Evolutionary conservation across 2,797 vertebrate species (phyloP).

Genomic region (Peromyscus attwateri): DNA sequence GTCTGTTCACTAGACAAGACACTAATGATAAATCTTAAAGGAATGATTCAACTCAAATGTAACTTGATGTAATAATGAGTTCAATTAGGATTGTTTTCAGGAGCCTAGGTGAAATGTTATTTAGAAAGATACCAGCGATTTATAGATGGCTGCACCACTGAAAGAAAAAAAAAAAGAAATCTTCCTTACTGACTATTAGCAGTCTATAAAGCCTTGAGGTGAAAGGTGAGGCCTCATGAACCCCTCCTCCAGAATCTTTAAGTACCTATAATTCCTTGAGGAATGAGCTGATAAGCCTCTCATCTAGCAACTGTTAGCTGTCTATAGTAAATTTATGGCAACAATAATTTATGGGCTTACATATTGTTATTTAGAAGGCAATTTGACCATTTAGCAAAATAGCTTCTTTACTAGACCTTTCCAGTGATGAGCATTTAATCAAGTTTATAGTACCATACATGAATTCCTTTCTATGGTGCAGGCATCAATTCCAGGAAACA

Average conservation of each 20-base stretch:
- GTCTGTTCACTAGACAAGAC: background rate
- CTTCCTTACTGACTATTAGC: background rate
- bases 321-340: too few relatives aligned
- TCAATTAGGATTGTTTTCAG: background rate
- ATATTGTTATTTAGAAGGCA: background rate
- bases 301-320: background rate
- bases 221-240: background rate
- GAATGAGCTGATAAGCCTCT: background rate
- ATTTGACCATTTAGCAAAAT: background rate
- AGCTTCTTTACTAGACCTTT: background rate
- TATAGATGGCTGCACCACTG: too few relatives aligned
- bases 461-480: background rate
- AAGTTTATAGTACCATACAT: background rate
- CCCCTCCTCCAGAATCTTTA: background rate
- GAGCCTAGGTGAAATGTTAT: background rate
- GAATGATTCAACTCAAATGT: background rate
- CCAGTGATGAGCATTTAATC: background rate
- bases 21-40: background rate
- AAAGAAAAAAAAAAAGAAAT: background rate
- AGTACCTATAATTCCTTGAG: background rate
- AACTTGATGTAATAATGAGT: background rate
- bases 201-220: background rate
- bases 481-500: background rate
- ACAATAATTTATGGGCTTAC: background rate
- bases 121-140: background rate